Evolutionary conservation across 2,113 vertebrate species (phyloP), one percentile per base, ranked within the genome.

Genomic region (Coptodon rendalli): DNA sequence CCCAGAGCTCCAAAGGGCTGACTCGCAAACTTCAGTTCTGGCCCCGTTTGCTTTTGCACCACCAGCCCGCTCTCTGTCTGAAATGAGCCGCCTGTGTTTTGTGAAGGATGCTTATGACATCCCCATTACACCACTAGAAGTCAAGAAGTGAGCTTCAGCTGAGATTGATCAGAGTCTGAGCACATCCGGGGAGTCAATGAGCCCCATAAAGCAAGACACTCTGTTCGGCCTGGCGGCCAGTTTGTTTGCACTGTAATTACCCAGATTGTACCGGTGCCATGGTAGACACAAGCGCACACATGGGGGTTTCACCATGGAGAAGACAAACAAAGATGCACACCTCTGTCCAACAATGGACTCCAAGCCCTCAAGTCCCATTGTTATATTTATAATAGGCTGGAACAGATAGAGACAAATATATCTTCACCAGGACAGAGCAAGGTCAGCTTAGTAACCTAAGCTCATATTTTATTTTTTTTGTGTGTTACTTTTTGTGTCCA

Each of bases 211-310:
- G 81, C 83, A 83, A 59, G 73, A 76, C 68, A 85, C 61, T 82
- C 45, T 86, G 73, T 89, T 86, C 50, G 34, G 84, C 90, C 68
- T 22, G 73, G 68, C 2, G 80, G 89, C 83, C 57, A 59, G 54
- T 86, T 82, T 95, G 93, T 95, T 96, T 95, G 88, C 84, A 9
- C 66, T 88, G 91, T 92, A 94, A 95, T 96, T 94, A 94, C 89
- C 78, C 86, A 84, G 81, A 56, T 45, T 86, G 87, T 84, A 59
- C 87, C 59, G 34, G 91, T 86, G 94, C 90, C 91, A 87, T 63
- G 80, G 83, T 76, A 78, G 81, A 91, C 87, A 80, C 59, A 90
- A 53, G 82, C 36, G 78, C 90, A 84, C 59, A 36, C 84, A 27
- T 68, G 36, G 61, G 57, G 78, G 81, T 90, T 87, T 91, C 87